Percentiles rank a stretch among this genome's conserved stretches.
Conservation (phyloP, 2,888 invertebrate genomes). For the Mantis religiosa region DNA sequence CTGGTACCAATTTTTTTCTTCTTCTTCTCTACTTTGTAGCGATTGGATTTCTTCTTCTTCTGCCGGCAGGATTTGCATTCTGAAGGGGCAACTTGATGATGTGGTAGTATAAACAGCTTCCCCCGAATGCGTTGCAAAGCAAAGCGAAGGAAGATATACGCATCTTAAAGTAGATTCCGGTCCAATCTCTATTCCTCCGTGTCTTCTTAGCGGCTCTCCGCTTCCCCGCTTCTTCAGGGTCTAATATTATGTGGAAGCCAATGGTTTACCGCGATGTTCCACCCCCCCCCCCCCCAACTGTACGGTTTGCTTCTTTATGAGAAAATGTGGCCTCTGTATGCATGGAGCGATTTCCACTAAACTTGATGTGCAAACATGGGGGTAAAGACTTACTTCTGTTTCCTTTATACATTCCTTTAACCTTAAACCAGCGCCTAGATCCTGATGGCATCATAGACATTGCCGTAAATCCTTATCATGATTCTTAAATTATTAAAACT, state of each 20-base stretch:
- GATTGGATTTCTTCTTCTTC: not conserved
- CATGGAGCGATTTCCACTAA: too few species aligned
- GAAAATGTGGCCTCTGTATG: not conserved
- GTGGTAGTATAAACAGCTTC: conserved; percentile 19
- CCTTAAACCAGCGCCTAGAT: too few species aligned
- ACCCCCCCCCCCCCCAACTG: too few species aligned
- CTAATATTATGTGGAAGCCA: conserved; percentile 28
- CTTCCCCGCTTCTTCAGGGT: conserved; percentile 18
- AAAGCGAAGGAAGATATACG: conserved; percentile 12
- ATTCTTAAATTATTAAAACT: too few species aligned
- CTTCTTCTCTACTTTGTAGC: not conserved
- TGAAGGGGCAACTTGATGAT: conserved; percentile 19
- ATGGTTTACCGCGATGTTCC: conserved; percentile 17
- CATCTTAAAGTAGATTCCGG: conserved; percentile 22
- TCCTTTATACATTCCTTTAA: too few species aligned
- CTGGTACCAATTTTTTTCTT: not conserved
- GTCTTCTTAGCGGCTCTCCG: not conserved
- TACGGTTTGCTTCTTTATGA: not conserved
- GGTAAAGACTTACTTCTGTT: too few species aligned
- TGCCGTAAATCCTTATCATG: too few species aligned
- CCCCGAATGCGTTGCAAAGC: not conserved
- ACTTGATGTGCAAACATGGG: too few species aligned
- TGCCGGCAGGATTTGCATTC: conserved; percentile 3
- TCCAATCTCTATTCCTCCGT: conserved; percentile 23
- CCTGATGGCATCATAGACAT: too few species aligned